Evolutionary conservation across 2,113 vertebrate species (phyloP), one percentile per base, ranked within the genome.

Genomic region (Mixornis gularis): DNA sequence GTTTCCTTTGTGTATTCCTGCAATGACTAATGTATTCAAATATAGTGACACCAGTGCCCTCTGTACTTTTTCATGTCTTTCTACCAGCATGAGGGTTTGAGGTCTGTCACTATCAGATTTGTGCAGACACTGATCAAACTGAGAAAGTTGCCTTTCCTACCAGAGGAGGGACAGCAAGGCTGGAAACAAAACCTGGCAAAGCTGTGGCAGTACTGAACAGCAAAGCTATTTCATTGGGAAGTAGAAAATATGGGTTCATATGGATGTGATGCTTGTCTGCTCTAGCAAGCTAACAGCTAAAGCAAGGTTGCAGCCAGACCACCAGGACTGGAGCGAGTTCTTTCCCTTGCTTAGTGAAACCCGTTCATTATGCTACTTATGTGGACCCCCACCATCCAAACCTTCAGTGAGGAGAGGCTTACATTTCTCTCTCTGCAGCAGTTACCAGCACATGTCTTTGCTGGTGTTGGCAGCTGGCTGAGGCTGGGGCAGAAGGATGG

Each of bases 391-490:
- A 18, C 88, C 41, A 68, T 43, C 58, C 77, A 82, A 41, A 71
- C 49, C 70, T 87, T 49, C 58, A 8, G 9, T 74, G 58, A 74
- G 38, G 73, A 71, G 46, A 71, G 30, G 80, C 64, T 96, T 94
- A 59, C 58, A 30, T 93, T 94, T 92, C 92, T 85, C 30, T 44
- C 52, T 74, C 49, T 86, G 65, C 65, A 92, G 49, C 64, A 79
- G 36, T 79, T 90, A 69, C 62, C 86, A 92, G 1, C 1, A 0
- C 25, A 3, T 34, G 21, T 76, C 89, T 87, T 84, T 81, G 86
- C 88, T 92, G 60, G 41, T 91, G 43, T 65, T 95, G 87, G 94
- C 66, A 91, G 74, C 81, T 94, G 81, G 60, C 70, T 82, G 78
- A 82, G 59, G 24, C 74, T 72, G 29, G 49, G 70, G 51, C 91